Conservation (phyloP, 2,797 vertebrate species). For the Clarias laeviceps region DNA sequence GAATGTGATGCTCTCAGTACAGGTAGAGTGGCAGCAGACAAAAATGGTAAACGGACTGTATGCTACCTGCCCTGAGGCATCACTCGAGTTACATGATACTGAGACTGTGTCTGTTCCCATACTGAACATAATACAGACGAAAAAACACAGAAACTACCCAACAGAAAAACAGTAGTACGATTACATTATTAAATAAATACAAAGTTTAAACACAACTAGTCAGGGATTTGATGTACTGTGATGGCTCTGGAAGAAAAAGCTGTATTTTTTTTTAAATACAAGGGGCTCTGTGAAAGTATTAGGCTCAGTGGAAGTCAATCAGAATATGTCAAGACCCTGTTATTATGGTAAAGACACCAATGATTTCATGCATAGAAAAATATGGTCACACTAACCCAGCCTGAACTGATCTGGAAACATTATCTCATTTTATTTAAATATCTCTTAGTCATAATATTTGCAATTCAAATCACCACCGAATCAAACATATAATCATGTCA, state of each 20-base stretch:
- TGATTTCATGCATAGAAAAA: neutral
- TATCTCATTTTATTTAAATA: neutral
- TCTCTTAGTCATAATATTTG: neutral
- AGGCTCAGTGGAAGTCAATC: neutral
- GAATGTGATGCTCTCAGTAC: neutral
- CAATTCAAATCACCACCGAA: neutral
- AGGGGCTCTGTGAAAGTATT: neutral
- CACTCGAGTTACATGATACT: neutral
- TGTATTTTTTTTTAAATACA: neutral
- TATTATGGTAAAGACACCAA: neutral
- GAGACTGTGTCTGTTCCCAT: constrained; percentile 7
- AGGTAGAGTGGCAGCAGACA: neutral
- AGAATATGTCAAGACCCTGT: neutral
- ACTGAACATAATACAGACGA: neutral
- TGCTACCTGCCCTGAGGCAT: constrained; percentile 5
- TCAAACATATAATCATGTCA: too few species aligned
- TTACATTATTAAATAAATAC: neutral
- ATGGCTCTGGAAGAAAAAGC: neutral
- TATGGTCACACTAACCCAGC: neutral
- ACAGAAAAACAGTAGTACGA: neutral
- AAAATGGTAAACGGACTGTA: neutral
- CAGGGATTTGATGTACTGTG: neutral
- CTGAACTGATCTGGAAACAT: neutral
- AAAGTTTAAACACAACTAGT: neutral
- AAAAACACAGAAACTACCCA: neutral